Conservation (phyloP, 2,797 vertebrate genomes). For the Pampus argenteus region DNA sequence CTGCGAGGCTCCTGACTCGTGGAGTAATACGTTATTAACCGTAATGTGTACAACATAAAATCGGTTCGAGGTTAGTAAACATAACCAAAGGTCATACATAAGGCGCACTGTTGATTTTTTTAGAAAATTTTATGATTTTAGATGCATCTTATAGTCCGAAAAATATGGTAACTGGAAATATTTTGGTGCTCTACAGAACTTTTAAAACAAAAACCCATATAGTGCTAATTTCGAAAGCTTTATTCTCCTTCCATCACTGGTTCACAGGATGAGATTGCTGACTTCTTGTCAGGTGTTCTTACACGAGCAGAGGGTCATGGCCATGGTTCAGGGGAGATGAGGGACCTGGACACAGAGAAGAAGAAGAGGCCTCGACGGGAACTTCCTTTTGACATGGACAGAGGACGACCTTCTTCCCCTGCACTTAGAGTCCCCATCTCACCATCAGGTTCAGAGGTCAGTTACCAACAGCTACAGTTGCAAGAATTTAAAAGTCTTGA, state of each 20-base stretch:
- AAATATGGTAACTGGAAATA: constrained; percentile 2
- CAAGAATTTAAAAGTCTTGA: background rate
- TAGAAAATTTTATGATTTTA: too few species aligned
- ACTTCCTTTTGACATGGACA: constrained; percentile 92
- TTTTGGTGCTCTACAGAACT: background rate
- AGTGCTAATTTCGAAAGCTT: background rate
- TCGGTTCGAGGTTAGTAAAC: too few species aligned
- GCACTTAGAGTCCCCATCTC: constrained; percentile 91
- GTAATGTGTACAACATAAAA: too few species aligned
- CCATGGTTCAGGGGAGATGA: constrained; percentile 89
- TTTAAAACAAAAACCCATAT: background rate
- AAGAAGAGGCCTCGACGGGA: constrained; percentile 92
- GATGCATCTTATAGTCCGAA: too few species aligned
- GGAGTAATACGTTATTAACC: too few species aligned
- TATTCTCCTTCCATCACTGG: background rate
- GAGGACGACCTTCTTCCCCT: constrained; percentile 90
- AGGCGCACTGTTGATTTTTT: too few species aligned
- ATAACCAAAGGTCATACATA: too few species aligned
- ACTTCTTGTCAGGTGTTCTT: constrained; percentile 94
- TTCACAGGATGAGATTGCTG: constrained; percentile 94
- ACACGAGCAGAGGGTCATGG: constrained; percentile 89
- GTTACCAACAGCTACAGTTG: constrained; percentile 16
- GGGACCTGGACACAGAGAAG: constrained; percentile 94
- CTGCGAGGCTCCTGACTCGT: too few species aligned
- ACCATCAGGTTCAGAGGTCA: constrained; percentile 94